Evolutionary conservation across 2,888 invertebrate genomes (phyloP).

Genomic region (Lucinisca nassula): DNA sequence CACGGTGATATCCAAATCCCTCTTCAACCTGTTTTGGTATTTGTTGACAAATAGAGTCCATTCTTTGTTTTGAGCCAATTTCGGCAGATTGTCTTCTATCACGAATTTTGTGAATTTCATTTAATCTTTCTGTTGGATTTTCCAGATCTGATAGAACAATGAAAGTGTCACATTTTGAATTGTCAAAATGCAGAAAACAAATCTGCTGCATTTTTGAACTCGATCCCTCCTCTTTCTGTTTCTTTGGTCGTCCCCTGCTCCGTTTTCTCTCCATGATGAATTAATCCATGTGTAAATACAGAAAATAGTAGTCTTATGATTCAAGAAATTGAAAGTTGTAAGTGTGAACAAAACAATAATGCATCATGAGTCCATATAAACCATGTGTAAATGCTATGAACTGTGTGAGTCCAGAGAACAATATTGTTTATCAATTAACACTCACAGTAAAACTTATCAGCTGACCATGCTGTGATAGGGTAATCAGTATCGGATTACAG

Average conservation of each 20-base stretch:
- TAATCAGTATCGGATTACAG: too few relatives aligned
- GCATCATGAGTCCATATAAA: too few relatives aligned
- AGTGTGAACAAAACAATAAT: too few relatives aligned
- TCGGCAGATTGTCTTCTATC: neutral
- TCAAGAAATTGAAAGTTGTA: too few relatives aligned
- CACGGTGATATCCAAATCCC: neutral
- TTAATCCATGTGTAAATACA: too few relatives aligned
- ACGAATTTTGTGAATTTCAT: neutral
- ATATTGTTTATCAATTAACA: too few relatives aligned
- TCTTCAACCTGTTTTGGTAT: neutral
- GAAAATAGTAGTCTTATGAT: too few relatives aligned
- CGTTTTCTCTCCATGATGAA: neutral
- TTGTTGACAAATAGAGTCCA: neutral
- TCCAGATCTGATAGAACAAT: neutral
- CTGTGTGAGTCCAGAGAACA: too few relatives aligned
- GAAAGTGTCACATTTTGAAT: neutral
- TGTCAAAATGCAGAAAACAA: neutral
- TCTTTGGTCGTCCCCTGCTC: neutral
- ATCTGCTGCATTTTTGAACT: neutral
- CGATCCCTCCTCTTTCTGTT: neutral
- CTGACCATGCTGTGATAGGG: too few relatives aligned
- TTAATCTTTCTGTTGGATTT: neutral
- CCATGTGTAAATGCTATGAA: too few relatives aligned
- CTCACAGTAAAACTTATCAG: too few relatives aligned
- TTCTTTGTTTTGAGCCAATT: neutral